Evolutionary conservation across 2,797 vertebrate genomes (phyloP).

Genomic region (Gallinago nigripennis): DNA sequence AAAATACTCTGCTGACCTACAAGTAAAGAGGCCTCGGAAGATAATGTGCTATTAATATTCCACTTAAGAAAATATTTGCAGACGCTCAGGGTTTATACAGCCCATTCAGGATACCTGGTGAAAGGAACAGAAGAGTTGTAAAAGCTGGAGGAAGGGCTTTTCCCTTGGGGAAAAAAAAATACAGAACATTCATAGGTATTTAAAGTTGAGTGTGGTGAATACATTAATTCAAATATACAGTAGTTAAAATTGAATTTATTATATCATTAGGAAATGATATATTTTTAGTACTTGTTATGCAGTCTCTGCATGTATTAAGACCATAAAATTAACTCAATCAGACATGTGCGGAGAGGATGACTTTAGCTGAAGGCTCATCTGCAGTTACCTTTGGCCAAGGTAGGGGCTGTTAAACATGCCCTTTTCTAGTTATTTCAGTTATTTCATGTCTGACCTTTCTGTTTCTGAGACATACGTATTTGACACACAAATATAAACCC

Average conservation of each 20-base stretch:
- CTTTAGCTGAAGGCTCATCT: background rate
- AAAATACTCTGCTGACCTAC: background rate
- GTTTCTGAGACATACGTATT: fast-evolving
- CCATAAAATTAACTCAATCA: background rate
- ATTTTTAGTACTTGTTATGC: background rate
- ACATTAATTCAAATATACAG: background rate
- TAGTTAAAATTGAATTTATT: constrained; percentile 1
- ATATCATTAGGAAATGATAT: background rate
- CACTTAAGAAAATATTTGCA: background rate
- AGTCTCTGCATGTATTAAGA: background rate
- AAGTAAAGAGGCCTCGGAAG: background rate
- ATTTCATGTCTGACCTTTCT: background rate
- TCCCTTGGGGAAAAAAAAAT: background rate
- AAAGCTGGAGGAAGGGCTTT: constrained; percentile 7
- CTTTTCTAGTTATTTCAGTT: background rate
- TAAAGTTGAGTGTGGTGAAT: background rate
- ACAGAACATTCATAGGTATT: background rate
- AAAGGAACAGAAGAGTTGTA: background rate
- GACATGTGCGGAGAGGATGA: background rate
- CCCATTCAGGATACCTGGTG: background rate
- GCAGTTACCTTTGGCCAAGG: background rate
- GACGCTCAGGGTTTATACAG: background rate
- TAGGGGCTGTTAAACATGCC: background rate
- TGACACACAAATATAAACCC: background rate
- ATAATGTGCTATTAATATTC: background rate